Base-by-base conservation (phyloP, 92 coral and sea anemone species). In the Palythoa heliodiscus region DNA sequence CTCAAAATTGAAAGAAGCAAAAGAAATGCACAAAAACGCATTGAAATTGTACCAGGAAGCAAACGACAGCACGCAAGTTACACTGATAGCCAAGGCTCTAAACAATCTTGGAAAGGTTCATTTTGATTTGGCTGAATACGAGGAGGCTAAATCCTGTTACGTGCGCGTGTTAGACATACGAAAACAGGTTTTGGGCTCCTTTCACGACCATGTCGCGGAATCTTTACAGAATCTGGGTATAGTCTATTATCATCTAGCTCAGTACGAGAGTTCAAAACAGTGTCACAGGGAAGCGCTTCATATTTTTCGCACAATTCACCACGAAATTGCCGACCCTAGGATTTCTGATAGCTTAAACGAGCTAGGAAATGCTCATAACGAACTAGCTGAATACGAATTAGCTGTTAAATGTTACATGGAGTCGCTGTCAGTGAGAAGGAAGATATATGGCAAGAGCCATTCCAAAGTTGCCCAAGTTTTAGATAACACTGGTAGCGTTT, bases 191-290 rank as follows among this genome's bases (percentile, higher is more conserved):
- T 50, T 64, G 40, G 84, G 84, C 15, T 53, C 84, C 58, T 14
- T 22, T 66, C 74, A 80, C 74, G n/a, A 66, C 20, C 47, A 50
- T 23, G 91, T 89, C 24, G 86, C 91, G 19, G 86, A 80, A 53
- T 77, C 89, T 85, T 86, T 89, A 50, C 69, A 58, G 16, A 81
- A 82, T 12, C 37, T 85, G 43, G 91, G 87, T 40, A 84, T 55
- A 58, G 69, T 78, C 19, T 76, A 77, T 50, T 57, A 52, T 7
- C 71, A 47, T 4, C 74, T 40, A 9, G 72, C 84, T 80, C 58
- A 48, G 43, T 80, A 80, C 73, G 74, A 80, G 48, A 66, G 16
- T 13, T 64, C 84, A 80, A 47, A 68, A 80, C 58, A 80, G 38
- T 64, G 50, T 68, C 84, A 80, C 84, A 22, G 60, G n/a, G 40